Evolutionary conservation across 2,888 invertebrate species (phyloP), one percentile per base, ranked within the genome.

Genomic region (Macrophya annulata): DNA sequence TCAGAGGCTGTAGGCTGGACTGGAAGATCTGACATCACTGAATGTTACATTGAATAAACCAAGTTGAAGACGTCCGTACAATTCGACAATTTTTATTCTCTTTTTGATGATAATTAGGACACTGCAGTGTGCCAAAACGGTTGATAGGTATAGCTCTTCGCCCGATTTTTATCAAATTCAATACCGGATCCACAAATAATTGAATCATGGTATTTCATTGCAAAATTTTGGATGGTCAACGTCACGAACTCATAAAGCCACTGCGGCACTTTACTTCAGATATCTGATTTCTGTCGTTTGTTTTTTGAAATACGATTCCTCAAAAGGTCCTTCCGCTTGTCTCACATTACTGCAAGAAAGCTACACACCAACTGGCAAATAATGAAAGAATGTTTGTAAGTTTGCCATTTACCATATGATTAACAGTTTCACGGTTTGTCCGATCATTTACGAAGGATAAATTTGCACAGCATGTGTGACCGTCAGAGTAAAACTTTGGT

Each of bases 1-100:
- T 55, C 48, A 55, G 77, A 77, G 77, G n/a, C 77, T 77, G 77
- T 51, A 55, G 77, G 74, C 15, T 74, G 74, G 21, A 9, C 74
- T 45, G 43, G 45, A 43, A 21, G 74, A 48, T 43, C 74, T 45
- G 9, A 45, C 74, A n/a, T 43, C 40, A 10, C 40, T 25, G 55
- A n/a, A 55, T 55, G 55, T 55, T n/a, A 55, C 8, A n/a, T 55
- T 5, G n/a, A 55, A 55, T 55, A 8, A 55, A 5, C 6, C n/a
- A n/a, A 55, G n/a, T n/a, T n/a, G n/a, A n/a, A 51, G 17, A 51
- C 6, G 48, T 55, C 6, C 0, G 6, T n/a, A 51, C n/a, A 6
- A n/a, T n/a, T 51, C n/a, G 17, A 51, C 2, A n/a, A 51, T 10
- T 55, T n/a, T 55, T 55, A 1, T 8, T 1, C 8, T n/a, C 3